A percentile compares a stretch with the other conserved stretches of the same genome.
These are phyloP conservation scores for Tachina grossa DNA, from an alignment of 2,888 invertebrate genomes.

Conservation along the genomic window DNA sequence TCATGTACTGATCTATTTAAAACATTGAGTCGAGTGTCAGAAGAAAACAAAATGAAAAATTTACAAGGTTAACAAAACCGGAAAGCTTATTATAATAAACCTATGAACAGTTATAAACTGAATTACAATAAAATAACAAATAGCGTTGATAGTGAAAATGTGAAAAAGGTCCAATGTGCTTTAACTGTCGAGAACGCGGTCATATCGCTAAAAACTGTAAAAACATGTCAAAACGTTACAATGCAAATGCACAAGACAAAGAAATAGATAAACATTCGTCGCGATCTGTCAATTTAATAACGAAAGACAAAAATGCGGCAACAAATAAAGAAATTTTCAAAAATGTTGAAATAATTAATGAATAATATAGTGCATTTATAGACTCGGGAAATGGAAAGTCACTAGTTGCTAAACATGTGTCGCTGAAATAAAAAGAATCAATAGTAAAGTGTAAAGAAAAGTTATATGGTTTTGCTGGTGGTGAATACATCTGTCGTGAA, in stretches of 20 bases:
- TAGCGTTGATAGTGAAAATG: background rate
- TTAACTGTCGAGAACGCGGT: background rate
- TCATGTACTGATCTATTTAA: background rate
- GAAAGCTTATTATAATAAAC: background rate
- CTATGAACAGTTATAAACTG: background rate
- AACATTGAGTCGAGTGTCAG: constrained; percentile 3
- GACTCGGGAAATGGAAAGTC: background rate
- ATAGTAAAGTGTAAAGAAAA: background rate
- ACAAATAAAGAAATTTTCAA: too few relatives aligned
- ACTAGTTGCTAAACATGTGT: background rate
- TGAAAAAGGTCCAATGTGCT: background rate
- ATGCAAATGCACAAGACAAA: too few relatives aligned
- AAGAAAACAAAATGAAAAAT: background rate
- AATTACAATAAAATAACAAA: background rate
- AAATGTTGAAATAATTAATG: too few relatives aligned
- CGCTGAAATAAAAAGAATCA: background rate
- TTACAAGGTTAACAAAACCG: constrained; percentile 12
- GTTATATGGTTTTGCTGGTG: too few relatives aligned
- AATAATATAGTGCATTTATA: background rate
- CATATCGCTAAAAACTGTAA: background rate
- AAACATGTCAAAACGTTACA: background rate
- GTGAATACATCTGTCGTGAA: too few relatives aligned
- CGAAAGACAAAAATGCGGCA: background rate
- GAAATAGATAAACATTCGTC: background rate
- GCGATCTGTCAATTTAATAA: background rate